phyloP scores from a whole-genome alignment of 1,140 invertebrate genomes.

The Brachystomella parvula region DNA sequence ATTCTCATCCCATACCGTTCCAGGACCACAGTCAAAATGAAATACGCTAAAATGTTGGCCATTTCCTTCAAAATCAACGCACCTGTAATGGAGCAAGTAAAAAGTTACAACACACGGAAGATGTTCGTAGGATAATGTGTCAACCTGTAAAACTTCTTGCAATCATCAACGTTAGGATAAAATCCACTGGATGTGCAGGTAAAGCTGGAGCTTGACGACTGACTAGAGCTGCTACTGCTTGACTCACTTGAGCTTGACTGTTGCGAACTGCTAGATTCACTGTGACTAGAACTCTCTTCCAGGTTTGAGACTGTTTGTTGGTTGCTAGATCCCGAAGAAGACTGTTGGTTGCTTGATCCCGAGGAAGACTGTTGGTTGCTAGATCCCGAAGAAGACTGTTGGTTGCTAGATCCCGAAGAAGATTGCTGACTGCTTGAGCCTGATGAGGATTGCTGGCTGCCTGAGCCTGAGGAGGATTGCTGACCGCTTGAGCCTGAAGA shows the following conservation, averaged over 20 bases:
- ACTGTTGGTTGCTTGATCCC: background rate
- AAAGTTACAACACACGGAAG: background rate
- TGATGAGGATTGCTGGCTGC: no score
- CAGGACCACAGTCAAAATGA: slow-evolving; percentile 42
- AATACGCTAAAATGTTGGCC: slow-evolving; percentile 53
- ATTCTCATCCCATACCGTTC: slow-evolving; percentile 42
- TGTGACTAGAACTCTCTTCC: background rate
- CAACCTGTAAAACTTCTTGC: slow-evolving; percentile 51
- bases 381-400: background rate
- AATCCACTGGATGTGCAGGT: slow-evolving; percentile 57
- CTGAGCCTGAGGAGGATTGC: background rate
- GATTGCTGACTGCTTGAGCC: background rate
- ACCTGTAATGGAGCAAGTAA: slow-evolving; percentile 37
- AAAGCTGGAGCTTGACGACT: slow-evolving; percentile 12
- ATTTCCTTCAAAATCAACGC: slow-evolving; percentile 51
- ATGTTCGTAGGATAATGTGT: background rate
- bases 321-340: background rate
- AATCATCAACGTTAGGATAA: slow-evolving; percentile 53
- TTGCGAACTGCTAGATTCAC: no score
- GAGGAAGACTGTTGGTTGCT: slow-evolving; percentile 8
- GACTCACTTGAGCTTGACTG: background rate
- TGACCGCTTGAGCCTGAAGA: background rate
- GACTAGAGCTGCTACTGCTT: background rate
- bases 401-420: background rate
- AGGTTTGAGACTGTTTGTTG: no score